These are phyloP conservation scores for Delichon dasypus DNA, from an alignment of 2,797 vertebrate species.

Conservation along the genomic window DNA sequence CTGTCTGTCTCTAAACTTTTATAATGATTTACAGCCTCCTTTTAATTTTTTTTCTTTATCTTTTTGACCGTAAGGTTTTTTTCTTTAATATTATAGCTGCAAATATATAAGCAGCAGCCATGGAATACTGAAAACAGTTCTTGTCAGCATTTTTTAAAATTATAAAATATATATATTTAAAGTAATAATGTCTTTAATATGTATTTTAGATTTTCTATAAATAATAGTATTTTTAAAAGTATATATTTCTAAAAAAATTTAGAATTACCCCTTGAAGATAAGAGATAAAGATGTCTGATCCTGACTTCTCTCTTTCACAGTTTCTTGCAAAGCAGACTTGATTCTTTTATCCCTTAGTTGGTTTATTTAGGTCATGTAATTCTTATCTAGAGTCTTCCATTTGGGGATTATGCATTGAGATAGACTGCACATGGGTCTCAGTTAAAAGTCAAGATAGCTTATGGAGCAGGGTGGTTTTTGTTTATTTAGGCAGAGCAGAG, in stretches of 20 bases:
- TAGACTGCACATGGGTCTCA: neutral
- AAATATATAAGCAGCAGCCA: neutral
- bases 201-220: neutral
- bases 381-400: neutral
- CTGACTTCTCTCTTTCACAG: neutral
- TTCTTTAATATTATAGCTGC: neutral
- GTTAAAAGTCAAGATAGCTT: neutral
- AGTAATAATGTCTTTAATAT: neutral
- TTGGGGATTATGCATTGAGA: slow-evolving; percentile 2
- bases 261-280: neutral
- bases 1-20: fast-evolving
- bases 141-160: neutral
- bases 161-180: neutral
- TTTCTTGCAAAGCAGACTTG: neutral
- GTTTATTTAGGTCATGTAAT: slow-evolving; percentile 30
- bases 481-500: neutral
- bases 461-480: neutral
- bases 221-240: neutral
- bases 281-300: neutral
- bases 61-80: neutral
- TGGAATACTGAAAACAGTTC: neutral
- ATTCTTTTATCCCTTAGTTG: neutral
- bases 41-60: neutral
- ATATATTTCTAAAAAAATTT: neutral
- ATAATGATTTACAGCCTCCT: neutral